Base-by-base conservation (phyloP, 2,113 vertebrate genomes). In the Callaeas wilsoni region DNA sequence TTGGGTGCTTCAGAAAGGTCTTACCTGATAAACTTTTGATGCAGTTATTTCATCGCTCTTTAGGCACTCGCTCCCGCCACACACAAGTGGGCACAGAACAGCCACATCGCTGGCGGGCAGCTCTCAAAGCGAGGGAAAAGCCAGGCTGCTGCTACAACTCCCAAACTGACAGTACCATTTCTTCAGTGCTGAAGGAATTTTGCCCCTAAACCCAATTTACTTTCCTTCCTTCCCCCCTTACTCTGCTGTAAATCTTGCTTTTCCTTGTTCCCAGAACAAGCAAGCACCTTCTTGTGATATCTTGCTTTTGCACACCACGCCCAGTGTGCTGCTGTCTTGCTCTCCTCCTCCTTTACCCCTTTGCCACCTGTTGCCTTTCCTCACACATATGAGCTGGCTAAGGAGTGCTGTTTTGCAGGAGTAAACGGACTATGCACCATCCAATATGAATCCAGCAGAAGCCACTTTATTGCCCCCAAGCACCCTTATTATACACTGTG, bases 71-170 rank as follows among this genome's bases (percentile, higher is more conserved):
- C 16, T 87, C 4, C 2, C 35, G 16, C 9, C 3, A 4, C 26
- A 29, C 4, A 26, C 25, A 41, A n/a, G 10, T 12, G 4, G 42
- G 13, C 53, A 33, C 9, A 52, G 23, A 84, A 4, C 25, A 2
- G 1, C 16, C 8, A 0, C 33, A 16, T 14, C 0, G 0, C 59
- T 52, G 46, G 25, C 59, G 56, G 0, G 0, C 16, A 47, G 12
- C 29, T 69, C 83, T 53, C 46, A 78, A 57, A 62, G 29, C n/a
- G 57, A 64, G 25, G 46, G 15, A 74, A 27, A 32, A 62, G 10
- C 12, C 62, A 69, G 22, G 55, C 62, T 97, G 70, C 52, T 92
- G 13, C 69, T 88, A 14, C 74, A 89, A 25, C 47, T 93, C 76
- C 79, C 69, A 96, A 53, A 60, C 49, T 79, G 16, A 33, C 56